Conservation (phyloP, 2,888 invertebrate species). For the Ashinkailepas kermadecensis region DNA sequence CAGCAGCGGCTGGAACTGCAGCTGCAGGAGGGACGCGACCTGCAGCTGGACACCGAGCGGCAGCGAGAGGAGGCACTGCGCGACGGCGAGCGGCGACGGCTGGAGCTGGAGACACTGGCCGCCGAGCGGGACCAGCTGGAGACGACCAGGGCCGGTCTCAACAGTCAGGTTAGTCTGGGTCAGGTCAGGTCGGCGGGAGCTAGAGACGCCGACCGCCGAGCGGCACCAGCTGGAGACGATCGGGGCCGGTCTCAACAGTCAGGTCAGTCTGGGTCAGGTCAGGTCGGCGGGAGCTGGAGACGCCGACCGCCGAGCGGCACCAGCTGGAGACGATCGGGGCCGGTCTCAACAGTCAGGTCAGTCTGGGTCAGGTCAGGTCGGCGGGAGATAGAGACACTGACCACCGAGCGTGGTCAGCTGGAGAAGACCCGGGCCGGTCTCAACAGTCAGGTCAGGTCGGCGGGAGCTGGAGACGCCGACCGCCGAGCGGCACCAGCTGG, state of each 20-base stretch:
- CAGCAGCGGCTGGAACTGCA: constrained; percentile 4
- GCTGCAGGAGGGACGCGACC: not conserved
- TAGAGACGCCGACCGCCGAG: not conserved
- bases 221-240: not conserved
- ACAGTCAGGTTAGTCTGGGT: no score
- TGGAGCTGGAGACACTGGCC: constrained; percentile 62
- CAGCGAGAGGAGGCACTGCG: constrained; percentile 41
- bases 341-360: no score
- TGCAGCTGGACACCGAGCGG: not conserved
- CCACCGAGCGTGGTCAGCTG: not conserved
- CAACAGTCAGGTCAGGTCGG: constrained; percentile 26
- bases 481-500: constrained; percentile 58
- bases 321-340: constrained; percentile 23
- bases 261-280: constrained; percentile 20
- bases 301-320: constrained; percentile 64
- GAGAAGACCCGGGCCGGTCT: constrained; percentile 26
- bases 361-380: no score
- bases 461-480: no score
- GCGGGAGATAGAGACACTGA: not conserved
- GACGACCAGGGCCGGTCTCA: not conserved
- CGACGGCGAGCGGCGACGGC: constrained; percentile 59
- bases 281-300: no score
- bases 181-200: not conserved
- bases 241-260: constrained; percentile 28
- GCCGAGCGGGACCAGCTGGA: constrained; percentile 58